Percentiles rank a stretch among this genome's conserved stretches.
Evolutionary conservation across 2,113 vertebrate species (phyloP).

Genomic region (Pelmatolapia mariae): DNA sequence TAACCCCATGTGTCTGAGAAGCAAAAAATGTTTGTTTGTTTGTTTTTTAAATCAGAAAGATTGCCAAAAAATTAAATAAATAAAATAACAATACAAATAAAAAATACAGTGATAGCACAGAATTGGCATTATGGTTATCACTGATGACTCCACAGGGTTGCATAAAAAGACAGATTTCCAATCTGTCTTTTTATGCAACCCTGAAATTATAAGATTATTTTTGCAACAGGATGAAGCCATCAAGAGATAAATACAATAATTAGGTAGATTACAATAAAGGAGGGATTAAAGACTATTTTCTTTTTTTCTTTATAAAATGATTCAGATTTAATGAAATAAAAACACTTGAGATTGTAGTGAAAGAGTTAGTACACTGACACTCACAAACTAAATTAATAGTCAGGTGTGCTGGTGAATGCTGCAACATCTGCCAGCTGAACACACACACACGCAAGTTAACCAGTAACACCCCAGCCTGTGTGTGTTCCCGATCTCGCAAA

Average conservation of each 20-base stretch:
- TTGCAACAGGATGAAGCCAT: not conserved
- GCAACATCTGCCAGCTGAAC: conserved; percentile 9
- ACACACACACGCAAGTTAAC: not conserved
- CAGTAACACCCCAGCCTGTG: not conserved
- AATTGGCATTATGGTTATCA: not conserved
- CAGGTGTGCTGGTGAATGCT: conserved; percentile 4
- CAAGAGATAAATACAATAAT: not conserved
- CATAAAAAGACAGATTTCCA: not conserved
- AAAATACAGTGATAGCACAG: not conserved
- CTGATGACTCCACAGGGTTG: not conserved
- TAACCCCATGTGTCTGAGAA: not conserved
- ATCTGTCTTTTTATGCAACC: not conserved
- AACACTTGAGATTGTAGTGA: not conserved
- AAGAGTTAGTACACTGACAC: not conserved
- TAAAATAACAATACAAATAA: not conserved
- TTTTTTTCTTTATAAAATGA: not conserved
- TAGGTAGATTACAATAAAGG: not conserved
- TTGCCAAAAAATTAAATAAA: not conserved
- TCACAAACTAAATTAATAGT: not conserved
- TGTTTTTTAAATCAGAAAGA: not conserved
- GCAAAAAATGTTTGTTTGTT: not conserved
- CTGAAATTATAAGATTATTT: not conserved
- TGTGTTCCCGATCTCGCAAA: not conserved
- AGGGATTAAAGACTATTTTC: not conserved
- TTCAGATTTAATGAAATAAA: not conserved